Evolutionary conservation across 2,888 invertebrate species (phyloP).

Genomic region (Dryobotodes eremita): DNA sequence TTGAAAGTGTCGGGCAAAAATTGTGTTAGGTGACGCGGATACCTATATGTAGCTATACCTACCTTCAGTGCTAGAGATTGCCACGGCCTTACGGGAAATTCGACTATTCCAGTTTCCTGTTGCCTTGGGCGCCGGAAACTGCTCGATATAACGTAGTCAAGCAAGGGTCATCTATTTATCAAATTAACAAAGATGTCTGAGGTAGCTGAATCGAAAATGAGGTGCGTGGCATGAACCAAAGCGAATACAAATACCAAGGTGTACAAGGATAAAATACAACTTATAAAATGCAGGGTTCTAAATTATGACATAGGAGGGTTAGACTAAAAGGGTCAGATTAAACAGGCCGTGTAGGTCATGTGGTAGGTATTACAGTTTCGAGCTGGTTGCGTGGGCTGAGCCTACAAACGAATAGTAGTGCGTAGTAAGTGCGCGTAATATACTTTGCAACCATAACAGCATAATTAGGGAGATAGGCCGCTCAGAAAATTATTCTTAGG

Average conservation of each 20-base stretch:
- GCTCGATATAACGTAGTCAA: conserved; percentile 50
- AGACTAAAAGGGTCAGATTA: conserved; percentile 51
- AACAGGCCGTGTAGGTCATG: conserved; percentile 28
- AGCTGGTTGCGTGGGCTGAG: conserved; percentile 27
- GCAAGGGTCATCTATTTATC: conserved; percentile 48
- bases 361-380: conserved; percentile 17
- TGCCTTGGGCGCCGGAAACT: conserved; percentile 55
- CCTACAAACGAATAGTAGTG: conserved; percentile 29
- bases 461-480: conserved; percentile 48
- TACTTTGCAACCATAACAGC: conserved; percentile 43
- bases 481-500: conserved; percentile 57
- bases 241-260: conserved; percentile 2
- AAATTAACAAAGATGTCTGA: conserved; percentile 60
- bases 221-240: not conserved
- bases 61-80: conserved; percentile 53
- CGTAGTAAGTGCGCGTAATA: conserved; percentile 35
- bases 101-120: conserved; percentile 64
- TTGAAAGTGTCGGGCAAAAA: conserved; percentile 82
- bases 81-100: conserved; percentile 58
- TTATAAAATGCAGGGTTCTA: conserved; percentile 26
- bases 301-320: conserved; percentile 35
- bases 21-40: conserved; percentile 78
- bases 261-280: conserved; percentile 17
- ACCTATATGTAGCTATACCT: conserved; percentile 49
- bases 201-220: conserved; percentile 32